A percentile compares a stretch with the other conserved stretches of the same genome.
Evolutionary conservation across 2,888 invertebrate species (phyloP).

Genomic region (Tetragonula carbonaria): DNA sequence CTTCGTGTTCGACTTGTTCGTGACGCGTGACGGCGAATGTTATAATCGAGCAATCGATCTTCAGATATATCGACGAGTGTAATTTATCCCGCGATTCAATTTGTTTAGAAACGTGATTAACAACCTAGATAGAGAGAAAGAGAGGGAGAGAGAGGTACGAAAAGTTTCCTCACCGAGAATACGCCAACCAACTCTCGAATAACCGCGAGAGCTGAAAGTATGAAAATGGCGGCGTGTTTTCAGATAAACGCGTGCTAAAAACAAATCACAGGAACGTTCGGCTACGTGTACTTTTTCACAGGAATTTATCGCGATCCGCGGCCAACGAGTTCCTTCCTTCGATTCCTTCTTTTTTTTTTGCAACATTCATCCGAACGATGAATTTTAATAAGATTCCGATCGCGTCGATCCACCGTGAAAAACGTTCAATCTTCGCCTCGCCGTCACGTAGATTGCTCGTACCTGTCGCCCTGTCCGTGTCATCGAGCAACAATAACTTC

Average conservation of each 20-base stretch:
- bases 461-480: background rate
- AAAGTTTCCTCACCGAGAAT: no score
- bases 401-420: background rate
- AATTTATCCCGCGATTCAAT: background rate
- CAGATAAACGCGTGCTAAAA: background rate
- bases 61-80: background rate
- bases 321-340: background rate
- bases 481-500: background rate
- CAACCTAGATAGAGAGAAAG: no score
- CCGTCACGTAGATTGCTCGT: background rate
- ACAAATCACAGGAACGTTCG: background rate
- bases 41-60: background rate
- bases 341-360: background rate
- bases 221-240: no score
- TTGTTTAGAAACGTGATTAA: background rate
- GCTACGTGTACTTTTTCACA: background rate
- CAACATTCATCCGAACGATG: slow-evolving; percentile 3
- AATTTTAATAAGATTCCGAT: slow-evolving; percentile 16
- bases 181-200: no score
- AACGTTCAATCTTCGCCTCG: background rate
- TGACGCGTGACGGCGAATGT: background rate
- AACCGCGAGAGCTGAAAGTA: no score
- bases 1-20: background rate
- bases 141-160: no score
- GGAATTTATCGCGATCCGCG: background rate